Evolutionary conservation across 2,888 invertebrate species (phyloP), one percentile per base, ranked within the genome.

Genomic region (Polydrusus pterygomalis): DNA sequence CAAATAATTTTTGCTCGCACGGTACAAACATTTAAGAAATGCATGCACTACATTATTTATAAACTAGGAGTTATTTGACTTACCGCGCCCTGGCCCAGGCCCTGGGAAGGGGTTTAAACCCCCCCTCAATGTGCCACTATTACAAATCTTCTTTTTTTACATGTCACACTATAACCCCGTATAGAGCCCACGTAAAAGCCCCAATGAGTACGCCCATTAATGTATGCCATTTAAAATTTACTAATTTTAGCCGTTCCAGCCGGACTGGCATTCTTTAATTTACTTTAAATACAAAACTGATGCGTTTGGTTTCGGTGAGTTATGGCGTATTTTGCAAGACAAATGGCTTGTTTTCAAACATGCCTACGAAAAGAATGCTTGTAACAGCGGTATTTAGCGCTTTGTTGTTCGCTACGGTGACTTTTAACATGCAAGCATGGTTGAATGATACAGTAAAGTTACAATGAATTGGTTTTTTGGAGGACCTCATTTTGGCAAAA

Each of bases 311-410:
- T 76, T 58, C 64, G 70, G 69, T 76, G 76, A 76, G 43, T 73
- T 73, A 76, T 76, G 72, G 76, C 58, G 69, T 58, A 54, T 72
- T 72, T 70, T 58, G 60, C 71, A 68, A 71, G 75, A 75, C 67
- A 65, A 58, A 75, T 68, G 71, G 62, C 40, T 60, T 62, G 69
- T 72, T 75, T 75, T 64, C 79, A 75, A 81, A 79, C 79, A 80
- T 77, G 81, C 77, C 70, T 20, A 54, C 20, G 69, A 68, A 75
- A 70, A 70, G 70, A 70, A 70, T 75, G 70, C 70, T 51, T 17
- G 58, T 60, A 17, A 38, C 15, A 56, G 38, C 40, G 67, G 18
- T 67, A 54, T 47, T 67, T 54, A 18, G 51, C 47, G 67, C 18
- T 17, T 67, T 54, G 67, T 67, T 51, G 40, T 38, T 38, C 6